Conservation (phyloP, 2,797 vertebrate genomes). For the Synaphobranchus kaupii region DNA sequence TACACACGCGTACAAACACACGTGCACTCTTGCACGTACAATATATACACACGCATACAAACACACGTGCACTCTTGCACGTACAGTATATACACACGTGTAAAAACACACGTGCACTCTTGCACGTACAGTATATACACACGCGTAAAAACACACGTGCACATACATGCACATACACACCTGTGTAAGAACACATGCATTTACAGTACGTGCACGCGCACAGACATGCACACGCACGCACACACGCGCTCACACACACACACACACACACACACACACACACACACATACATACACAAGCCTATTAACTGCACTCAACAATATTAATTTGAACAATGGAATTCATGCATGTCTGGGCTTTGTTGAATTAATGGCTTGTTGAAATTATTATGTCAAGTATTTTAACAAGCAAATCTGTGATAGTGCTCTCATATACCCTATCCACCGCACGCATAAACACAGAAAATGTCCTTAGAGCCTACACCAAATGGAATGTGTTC, state of each 20-base stretch:
- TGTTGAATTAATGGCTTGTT: conserved; percentile 54
- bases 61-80: neutral
- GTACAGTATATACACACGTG: conserved; percentile 32
- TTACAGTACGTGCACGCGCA: conserved; percentile 28
- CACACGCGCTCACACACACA: neutral
- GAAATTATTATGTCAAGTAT: conserved; percentile 56
- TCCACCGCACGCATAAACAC: neutral
- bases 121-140: conserved; percentile 28
- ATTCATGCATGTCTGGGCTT: conserved; percentile 46
- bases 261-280: conserved; percentile 46
- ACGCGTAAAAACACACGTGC: neutral
- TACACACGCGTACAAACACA: conserved; percentile 40
- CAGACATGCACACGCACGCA: conserved; percentile 36
- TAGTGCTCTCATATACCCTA: neutral
- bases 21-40: conserved; percentile 37
- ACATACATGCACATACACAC: conserved; percentile 24
- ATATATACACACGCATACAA: neutral
- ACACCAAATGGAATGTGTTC: neutral
- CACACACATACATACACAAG: conserved; percentile 51
- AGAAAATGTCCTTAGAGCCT: neutral
- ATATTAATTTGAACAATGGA: conserved; percentile 57
- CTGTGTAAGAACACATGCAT: conserved; percentile 41
- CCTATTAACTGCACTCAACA: conserved; percentile 65
- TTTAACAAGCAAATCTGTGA: conserved; percentile 7
- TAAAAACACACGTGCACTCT: conserved; percentile 36